Percentiles rank a stretch among this genome's conserved stretches.
phyloP scores from a whole-genome alignment of 2,113 vertebrate genomes.

The Myotis brandtii region DNA sequence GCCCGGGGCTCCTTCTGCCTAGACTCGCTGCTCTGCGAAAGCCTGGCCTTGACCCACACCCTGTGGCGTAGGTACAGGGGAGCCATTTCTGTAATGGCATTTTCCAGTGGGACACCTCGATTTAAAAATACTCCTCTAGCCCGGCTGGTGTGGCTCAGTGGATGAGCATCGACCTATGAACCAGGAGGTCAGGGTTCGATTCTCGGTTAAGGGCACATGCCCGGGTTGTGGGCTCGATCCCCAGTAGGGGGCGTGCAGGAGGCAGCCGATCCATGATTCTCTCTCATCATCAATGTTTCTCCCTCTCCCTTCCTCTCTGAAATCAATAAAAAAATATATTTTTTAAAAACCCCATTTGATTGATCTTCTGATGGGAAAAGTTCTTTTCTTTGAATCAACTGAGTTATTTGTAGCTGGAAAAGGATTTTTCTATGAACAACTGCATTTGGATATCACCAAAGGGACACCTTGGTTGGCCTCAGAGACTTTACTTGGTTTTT shows the following conservation, averaged over 20 bases:
- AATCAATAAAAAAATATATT: no score
- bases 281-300: no score
- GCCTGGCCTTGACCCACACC: background rate
- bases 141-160: no score
- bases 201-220: no score
- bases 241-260: no score
- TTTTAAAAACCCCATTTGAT: background rate
- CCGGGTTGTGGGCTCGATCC: no score
- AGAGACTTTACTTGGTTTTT: background rate
- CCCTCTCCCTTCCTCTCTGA: no score
- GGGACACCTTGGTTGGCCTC: background rate
- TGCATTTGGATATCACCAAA: background rate
- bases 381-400: slow-evolving; percentile 33
- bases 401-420: slow-evolving; percentile 22
- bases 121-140: background rate
- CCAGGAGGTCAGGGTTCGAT: no score
- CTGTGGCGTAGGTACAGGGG: background rate
- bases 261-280: no score
- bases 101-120: slow-evolving; percentile 13
- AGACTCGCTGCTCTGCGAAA: background rate
- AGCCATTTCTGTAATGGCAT: background rate
- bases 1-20: background rate
- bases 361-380: slow-evolving; percentile 36
- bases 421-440: background rate
- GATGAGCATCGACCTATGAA: no score